phyloP scores from a whole-genome alignment of 2,888 invertebrate species.

The Acronicta psi region DNA sequence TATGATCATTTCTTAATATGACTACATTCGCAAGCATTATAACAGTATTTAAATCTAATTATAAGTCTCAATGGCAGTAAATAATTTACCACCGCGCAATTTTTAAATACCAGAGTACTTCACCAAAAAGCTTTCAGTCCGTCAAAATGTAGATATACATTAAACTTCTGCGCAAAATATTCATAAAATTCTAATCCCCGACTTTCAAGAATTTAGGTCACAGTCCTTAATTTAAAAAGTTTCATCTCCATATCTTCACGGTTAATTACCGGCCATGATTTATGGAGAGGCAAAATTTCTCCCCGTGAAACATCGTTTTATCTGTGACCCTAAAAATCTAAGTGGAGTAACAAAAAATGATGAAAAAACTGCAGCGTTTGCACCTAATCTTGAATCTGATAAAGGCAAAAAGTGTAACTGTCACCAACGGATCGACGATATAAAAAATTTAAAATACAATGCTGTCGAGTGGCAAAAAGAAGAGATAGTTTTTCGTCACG shows the following conservation, averaged over 20 bases:
- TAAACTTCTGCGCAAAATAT: constrained; percentile 42
- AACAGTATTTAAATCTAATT: constrained; percentile 9
- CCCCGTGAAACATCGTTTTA: constrained; percentile 59
- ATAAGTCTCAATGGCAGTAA: constrained; percentile 5
- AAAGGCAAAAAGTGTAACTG: constrained; percentile 77
- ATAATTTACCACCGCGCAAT: constrained; percentile 18
- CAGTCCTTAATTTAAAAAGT: constrained; percentile 54
- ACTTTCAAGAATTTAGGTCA: constrained; percentile 43
- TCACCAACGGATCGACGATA: constrained; percentile 56
- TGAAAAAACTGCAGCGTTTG: constrained; percentile 71
- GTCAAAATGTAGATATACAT: constrained; percentile 23
- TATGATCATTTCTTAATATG: constrained; percentile 17
- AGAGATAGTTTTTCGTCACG: constrained; percentile 75
- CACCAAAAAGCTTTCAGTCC: constrained; percentile 31
- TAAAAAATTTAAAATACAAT: constrained; percentile 58
- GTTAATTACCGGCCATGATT: constrained; percentile 61
- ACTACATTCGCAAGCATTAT: constrained; percentile 9
- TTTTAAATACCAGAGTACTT: constrained; percentile 9
- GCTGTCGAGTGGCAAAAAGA: constrained; percentile 58
- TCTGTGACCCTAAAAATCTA: constrained; percentile 62
- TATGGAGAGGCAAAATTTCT: constrained; percentile 53
- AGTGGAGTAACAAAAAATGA: constrained; percentile 64
- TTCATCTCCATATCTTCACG: constrained; percentile 53
- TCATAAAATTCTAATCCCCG: constrained; percentile 44
- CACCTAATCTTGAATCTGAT: constrained; percentile 82